Conservation (phyloP, 1,140 invertebrate species). For the Stenopsyche tienmushanensis region DNA sequence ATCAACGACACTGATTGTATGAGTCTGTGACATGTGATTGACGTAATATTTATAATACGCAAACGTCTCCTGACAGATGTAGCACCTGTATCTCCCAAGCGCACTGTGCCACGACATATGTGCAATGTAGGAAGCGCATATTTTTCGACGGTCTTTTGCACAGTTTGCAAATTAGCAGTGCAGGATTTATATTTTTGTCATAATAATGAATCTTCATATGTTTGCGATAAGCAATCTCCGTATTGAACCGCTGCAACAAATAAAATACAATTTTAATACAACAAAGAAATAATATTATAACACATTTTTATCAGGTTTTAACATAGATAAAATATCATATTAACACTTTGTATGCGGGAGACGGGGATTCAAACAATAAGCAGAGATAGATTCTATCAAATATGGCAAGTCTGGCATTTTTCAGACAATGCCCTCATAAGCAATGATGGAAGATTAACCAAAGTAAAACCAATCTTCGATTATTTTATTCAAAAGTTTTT, state of each 20-base stretch:
- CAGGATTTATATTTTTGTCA: constrained; percentile 50
- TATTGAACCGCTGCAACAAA: constrained; percentile 49
- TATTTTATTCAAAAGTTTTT: too few species aligned
- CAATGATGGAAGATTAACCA: too few species aligned
- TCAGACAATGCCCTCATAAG: too few species aligned
- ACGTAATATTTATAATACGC: constrained; percentile 53
- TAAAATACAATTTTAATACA: constrained; percentile 1
- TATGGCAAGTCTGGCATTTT: too few species aligned
- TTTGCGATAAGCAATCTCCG: constrained; percentile 51
- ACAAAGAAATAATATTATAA: too few species aligned
- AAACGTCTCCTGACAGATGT: constrained; percentile 52
- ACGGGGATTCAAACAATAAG: too few species aligned
- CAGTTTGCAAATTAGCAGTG: constrained; percentile 48
- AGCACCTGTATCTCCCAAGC: constrained; percentile 52
- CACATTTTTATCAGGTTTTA: constrained; percentile 1
- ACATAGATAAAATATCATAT: too few species aligned
- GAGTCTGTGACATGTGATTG: constrained; percentile 40
- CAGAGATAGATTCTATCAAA: too few species aligned
- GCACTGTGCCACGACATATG: constrained; percentile 55
- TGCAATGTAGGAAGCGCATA: constrained; percentile 49
- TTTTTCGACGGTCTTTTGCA: constrained; percentile 52
- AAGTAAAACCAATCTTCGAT: too few species aligned
- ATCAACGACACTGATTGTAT: background rate
- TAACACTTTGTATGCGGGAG: too few species aligned
- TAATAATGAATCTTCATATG: constrained; percentile 53